Percentiles rank a stretch among this genome's conserved stretches.
Evolutionary conservation across 2,113 vertebrate species (phyloP).

Genomic region (Leptocoma aspasia): DNA sequence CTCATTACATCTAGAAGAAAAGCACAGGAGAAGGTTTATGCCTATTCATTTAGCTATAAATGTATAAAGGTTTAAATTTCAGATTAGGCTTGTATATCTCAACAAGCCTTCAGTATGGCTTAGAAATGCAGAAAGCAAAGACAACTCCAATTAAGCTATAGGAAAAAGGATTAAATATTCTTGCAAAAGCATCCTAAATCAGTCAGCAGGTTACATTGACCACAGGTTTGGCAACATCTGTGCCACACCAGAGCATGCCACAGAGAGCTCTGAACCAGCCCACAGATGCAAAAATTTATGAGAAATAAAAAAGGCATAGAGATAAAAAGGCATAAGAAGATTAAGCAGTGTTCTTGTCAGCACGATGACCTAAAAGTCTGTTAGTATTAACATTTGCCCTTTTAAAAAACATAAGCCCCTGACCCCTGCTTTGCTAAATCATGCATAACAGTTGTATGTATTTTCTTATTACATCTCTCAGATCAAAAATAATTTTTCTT

Average conservation of each 20-base stretch:
- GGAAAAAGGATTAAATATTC: neutral
- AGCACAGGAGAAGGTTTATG: neutral
- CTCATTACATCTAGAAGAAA: slow-evolving; percentile 80
- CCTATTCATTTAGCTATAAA: neutral
- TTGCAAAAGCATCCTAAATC: neutral
- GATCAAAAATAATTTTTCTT: neutral
- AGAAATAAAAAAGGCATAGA: neutral
- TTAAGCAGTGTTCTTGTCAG: neutral
- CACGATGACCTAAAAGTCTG: neutral
- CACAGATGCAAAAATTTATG: neutral
- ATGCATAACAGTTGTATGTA: neutral
- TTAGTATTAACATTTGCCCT: neutral
- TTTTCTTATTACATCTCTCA: neutral
- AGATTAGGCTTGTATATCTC: neutral
- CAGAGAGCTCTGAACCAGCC: neutral
- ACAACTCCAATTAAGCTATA: neutral
- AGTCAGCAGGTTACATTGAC: neutral
- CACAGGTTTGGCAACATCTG: neutral
- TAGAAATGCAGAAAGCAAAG: neutral
- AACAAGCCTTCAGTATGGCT: neutral
- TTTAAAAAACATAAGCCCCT: neutral
- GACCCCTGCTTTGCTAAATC: neutral
- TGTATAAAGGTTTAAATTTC: neutral
- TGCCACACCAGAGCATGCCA: neutral
- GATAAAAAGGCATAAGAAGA: neutral